Conservation (phyloP, 1,140 invertebrate genomes). For the Trichonephila inaurata region DNA sequence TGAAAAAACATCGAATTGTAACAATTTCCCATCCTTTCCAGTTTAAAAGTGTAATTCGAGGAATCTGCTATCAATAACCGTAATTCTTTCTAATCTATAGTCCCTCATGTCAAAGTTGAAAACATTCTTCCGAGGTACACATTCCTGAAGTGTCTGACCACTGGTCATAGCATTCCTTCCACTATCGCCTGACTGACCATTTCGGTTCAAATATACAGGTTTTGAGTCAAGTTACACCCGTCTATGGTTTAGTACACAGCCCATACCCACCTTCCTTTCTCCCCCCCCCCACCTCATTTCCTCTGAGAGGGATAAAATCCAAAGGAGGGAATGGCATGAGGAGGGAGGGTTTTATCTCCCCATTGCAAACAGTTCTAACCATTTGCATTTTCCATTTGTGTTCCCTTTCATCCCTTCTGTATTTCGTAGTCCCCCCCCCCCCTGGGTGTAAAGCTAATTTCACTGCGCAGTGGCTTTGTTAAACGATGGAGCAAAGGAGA, state of each 20-base stretch:
- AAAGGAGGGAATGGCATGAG: not conserved
- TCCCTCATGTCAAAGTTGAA: too few species aligned
- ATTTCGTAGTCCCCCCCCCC: not conserved
- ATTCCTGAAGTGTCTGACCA: too few species aligned
- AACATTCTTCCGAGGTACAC: too few species aligned
- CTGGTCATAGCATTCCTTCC: not conserved
- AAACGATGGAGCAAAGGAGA: too few species aligned
- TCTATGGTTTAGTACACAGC: not conserved
- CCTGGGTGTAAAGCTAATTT: not conserved
- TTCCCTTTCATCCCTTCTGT: not conserved
- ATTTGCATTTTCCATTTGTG: constrained; percentile 6
- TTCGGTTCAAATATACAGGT: not conserved
- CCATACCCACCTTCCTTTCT: not conserved
- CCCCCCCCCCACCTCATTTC: not conserved
- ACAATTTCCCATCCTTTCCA: not conserved
- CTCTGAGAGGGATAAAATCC: not conserved
- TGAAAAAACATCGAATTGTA: too few species aligned
- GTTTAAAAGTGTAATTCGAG: not conserved
- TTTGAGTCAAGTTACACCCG: not conserved
- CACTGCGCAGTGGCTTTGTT: too few species aligned
- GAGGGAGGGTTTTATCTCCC: not conserved
- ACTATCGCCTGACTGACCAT: not conserved
- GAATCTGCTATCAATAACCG: too few species aligned
- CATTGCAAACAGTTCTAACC: not conserved
- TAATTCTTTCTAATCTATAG: too few species aligned